Evolutionary conservation across 2,113 vertebrate species (phyloP).

Genomic region (Verasper variegatus): DNA sequence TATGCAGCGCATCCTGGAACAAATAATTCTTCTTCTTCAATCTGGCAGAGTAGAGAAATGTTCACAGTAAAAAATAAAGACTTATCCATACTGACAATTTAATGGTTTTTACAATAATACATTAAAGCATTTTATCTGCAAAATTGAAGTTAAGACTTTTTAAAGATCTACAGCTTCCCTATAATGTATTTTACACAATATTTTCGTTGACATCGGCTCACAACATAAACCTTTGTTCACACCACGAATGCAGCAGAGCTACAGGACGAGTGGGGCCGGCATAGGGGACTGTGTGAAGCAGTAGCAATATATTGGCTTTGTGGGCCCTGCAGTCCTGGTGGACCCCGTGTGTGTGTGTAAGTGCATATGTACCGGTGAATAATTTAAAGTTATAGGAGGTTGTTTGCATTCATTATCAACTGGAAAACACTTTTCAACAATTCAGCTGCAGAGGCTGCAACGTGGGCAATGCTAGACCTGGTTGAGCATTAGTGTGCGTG

Average conservation of each 20-base stretch:
- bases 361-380: background rate
- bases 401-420: constrained; percentile 13
- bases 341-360: background rate
- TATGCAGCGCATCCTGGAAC: no score
- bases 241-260: background rate
- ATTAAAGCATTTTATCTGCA: no score
- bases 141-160: no score
- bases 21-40: no score
- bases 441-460: background rate
- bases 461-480: no score
- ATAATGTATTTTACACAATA: background rate
- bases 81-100: no score
- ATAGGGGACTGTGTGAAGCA: background rate
- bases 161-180: no score
- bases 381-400: background rate
- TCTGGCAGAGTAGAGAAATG: no score
- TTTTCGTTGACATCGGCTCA: background rate
- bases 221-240: background rate
- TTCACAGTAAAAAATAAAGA: no score
- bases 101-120: no score
- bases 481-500: no score
- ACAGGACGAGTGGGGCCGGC: constrained; percentile 8
- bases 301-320: constrained; percentile 1
- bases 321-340: background rate
- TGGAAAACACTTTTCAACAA: constrained; percentile 14